Conservation (phyloP, 1,140 invertebrate species). For the Proctacanthus coquilletti region DNA sequence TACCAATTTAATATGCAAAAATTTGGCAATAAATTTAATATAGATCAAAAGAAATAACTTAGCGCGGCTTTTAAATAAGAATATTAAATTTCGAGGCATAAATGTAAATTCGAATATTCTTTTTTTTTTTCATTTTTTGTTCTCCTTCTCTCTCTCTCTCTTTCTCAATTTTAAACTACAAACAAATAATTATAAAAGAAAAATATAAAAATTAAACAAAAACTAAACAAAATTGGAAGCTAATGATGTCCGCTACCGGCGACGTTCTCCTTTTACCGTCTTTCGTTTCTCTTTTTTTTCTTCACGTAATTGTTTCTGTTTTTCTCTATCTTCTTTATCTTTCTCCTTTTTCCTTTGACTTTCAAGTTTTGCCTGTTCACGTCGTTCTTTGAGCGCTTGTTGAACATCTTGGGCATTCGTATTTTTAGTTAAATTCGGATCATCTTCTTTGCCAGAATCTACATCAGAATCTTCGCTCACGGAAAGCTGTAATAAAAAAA, state of each 20-base stretch:
- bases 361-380: constrained; percentile 60
- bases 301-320: constrained; percentile 68
- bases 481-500: constrained; percentile 16
- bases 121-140: too few species aligned
- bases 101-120: too few species aligned
- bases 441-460: constrained; percentile 21
- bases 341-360: constrained; percentile 73
- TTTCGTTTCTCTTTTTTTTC: constrained; percentile 81
- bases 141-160: too few species aligned
- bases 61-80: too few species aligned
- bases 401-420: constrained; percentile 59
- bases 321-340: constrained; percentile 68
- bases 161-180: too few species aligned
- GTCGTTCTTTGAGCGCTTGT: constrained; percentile 55
- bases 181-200: neutral
- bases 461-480: constrained; percentile 21
- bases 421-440: constrained; percentile 50
- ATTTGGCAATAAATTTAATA: too few species aligned
- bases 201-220: neutral
- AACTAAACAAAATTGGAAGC: neutral
- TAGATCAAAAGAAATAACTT: too few species aligned
- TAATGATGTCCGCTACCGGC: constrained; percentile 48
- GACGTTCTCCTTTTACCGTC: constrained; percentile 68
- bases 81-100: too few species aligned
- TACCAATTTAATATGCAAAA: too few species aligned